Percentiles rank a stretch among this genome's conserved stretches.
Conservation (phyloP, 2,888 invertebrate genomes). For the Ichneumoninae sp. region DNA sequence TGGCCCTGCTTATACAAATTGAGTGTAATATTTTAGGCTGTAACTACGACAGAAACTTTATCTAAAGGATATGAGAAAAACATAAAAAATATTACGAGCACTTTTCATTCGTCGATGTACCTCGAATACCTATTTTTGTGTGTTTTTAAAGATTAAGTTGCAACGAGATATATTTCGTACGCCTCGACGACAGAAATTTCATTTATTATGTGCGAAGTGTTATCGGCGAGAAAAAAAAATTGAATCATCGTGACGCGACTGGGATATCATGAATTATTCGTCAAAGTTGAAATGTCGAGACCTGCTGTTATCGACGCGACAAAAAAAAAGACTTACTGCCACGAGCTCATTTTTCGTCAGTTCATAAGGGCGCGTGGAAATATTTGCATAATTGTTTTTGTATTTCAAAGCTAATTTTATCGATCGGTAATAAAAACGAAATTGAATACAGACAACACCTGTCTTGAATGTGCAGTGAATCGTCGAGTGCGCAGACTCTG, state of each 20-base stretch:
- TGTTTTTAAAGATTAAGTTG: not conserved
- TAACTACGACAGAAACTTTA: constrained; percentile 81
- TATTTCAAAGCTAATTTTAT: not conserved
- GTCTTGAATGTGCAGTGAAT: not conserved
- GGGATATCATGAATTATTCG: constrained; percentile 56
- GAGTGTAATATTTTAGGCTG: constrained; percentile 83
- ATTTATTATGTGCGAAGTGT: not conserved
- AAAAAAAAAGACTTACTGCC: not conserved
- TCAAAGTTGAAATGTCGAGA: constrained; percentile 19
- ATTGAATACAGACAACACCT: not conserved
- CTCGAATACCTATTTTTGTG: not conserved
- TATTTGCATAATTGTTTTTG: not conserved
- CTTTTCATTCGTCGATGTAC: constrained; percentile 22
- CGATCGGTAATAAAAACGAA: not conserved
- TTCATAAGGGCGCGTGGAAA: not conserved
- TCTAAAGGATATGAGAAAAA: constrained; percentile 79
- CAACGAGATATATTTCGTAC: not conserved
- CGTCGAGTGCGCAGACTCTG: not conserved
- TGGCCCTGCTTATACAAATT: constrained; percentile 83
- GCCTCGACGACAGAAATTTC: not conserved
- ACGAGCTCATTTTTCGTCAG: not conserved
- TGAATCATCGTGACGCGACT: constrained; percentile 15
- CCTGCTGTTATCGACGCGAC: constrained; percentile 4
- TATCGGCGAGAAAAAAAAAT: not conserved
- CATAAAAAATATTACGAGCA: constrained; percentile 31